These are phyloP conservation scores for Palloptera scutellata DNA, from an alignment of 2,888 invertebrate genomes.

Conservation along the genomic window DNA sequence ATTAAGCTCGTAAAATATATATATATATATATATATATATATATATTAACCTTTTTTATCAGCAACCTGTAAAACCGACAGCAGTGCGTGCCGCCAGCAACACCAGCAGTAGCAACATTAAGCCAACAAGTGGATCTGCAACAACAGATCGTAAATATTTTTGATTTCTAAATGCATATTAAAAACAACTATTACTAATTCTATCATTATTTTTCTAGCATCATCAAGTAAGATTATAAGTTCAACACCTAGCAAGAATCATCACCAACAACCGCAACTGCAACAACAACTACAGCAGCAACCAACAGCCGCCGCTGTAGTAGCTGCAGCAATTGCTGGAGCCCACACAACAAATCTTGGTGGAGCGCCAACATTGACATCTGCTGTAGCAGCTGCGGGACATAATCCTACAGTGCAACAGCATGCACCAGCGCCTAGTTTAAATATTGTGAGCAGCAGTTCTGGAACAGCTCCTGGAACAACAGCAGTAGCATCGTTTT, in stretches of 20 bases:
- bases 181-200: neutral
- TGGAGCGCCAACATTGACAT: constrained; percentile 40
- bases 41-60: constrained; percentile 39
- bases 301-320: constrained; percentile 46
- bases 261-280: constrained; percentile 50
- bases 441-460: constrained; percentile 40
- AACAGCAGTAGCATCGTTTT: constrained; percentile 30
- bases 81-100: constrained; percentile 73
- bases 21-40: neutral
- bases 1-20: neutral
- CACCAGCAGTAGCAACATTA: constrained; percentile 63
- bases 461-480: constrained; percentile 28
- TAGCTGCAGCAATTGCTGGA: constrained; percentile 41
- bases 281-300: constrained; percentile 59
- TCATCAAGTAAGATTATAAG: constrained; percentile 58
- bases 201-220: constrained; percentile 30
- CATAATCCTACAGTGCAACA: constrained; percentile 57
- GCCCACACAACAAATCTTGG: constrained; percentile 27
- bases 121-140: constrained; percentile 62
- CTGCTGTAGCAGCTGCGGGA: constrained; percentile 44
- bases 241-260: constrained; percentile 65
- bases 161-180: neutral
- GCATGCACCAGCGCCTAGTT: constrained; percentile 61
- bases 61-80: constrained; percentile 86
- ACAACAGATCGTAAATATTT: constrained; percentile 66